Evolutionary conservation across 2,888 invertebrate genomes (phyloP).

Genomic region (Alitta virens): DNA sequence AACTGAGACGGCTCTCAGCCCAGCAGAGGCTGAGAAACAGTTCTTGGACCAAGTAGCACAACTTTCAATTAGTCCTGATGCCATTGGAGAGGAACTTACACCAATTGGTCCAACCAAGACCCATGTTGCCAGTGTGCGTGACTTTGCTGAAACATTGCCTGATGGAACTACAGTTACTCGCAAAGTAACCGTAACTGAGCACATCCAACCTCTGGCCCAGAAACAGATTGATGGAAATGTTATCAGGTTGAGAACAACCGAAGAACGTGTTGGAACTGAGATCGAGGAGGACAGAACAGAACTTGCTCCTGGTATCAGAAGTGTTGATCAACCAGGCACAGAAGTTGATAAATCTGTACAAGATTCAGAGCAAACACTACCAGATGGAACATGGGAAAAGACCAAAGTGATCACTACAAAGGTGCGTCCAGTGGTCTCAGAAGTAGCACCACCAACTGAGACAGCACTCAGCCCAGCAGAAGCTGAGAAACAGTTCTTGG

Average conservation of each 20-base stretch:
- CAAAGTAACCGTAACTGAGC: conserved; percentile 34
- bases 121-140: conserved; percentile 11
- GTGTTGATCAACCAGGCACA: conserved; percentile 9
- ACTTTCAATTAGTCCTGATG: no score
- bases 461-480: background rate
- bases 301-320: conserved; percentile 11
- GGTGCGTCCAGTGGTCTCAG: background rate
- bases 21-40: no score
- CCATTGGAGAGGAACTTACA: no score
- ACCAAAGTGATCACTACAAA: conserved; percentile 36
- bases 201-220: conserved; percentile 6
- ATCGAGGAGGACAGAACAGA: conserved; percentile 20
- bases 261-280: conserved; percentile 13
- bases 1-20: no score
- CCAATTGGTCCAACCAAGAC: no score
- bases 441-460: background rate
- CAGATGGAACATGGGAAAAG: conserved; percentile 31
- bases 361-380: conserved; percentile 31
- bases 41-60: no score
- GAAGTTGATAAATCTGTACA: conserved; percentile 25
- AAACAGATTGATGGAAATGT: conserved; percentile 4
- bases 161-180: conserved; percentile 42
- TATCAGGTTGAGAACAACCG: conserved; percentile 3
- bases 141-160: conserved; percentile 35
- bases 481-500: background rate